phyloP scores from a whole-genome alignment of 2,888 invertebrate genomes.

The Cantharis nigra region DNA sequence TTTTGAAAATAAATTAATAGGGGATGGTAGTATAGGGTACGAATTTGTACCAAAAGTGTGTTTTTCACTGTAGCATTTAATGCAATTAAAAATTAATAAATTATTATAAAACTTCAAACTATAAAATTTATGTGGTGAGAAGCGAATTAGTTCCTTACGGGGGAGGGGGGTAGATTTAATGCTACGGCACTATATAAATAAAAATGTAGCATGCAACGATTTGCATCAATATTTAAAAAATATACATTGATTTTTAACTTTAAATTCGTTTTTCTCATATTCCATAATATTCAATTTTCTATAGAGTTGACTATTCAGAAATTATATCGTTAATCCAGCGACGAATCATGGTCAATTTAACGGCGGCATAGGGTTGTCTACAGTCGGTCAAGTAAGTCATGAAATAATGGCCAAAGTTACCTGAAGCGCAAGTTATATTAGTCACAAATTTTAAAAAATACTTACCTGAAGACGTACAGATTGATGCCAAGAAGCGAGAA shows the following conservation, averaged over 20 bases:
- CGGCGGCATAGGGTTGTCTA: too few relatives aligned
- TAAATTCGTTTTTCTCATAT: not conserved
- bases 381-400: too few relatives aligned
- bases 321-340: too few relatives aligned
- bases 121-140: not conserved
- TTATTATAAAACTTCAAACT: too few relatives aligned
- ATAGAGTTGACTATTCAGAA: too few relatives aligned
- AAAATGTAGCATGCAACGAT: not conserved
- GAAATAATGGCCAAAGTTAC: too few relatives aligned
- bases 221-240: not conserved
- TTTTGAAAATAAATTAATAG: not conserved
- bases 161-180: not conserved
- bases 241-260: not conserved
- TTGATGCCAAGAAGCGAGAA: too few relatives aligned
- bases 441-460: too few relatives aligned
- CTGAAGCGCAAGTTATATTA: too few relatives aligned
- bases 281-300: not conserved
- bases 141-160: not conserved
- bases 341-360: too few relatives aligned
- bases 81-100: too few relatives aligned
- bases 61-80: not conserved
- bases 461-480: too few relatives aligned
- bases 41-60: not conserved
- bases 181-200: not conserved
- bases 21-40: not conserved